Conservation (phyloP, 1,140 invertebrate genomes). For the Aphidius ervi region DNA sequence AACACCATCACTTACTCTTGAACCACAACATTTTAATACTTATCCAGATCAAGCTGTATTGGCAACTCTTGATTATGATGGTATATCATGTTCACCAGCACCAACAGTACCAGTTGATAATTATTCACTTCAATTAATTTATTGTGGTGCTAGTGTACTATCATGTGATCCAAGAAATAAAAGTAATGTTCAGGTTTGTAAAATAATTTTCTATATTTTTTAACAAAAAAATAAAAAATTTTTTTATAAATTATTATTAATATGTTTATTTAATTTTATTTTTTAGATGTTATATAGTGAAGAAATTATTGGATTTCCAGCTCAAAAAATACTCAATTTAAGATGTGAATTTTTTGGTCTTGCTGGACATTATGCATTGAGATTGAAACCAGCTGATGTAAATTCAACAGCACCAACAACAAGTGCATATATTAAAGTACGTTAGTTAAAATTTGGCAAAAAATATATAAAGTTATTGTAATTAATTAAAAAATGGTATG, state of each 20-base stretch:
- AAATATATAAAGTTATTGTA: constrained; percentile 7
- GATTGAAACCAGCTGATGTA: constrained; percentile 57
- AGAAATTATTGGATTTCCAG: constrained; percentile 66
- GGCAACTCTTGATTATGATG: constrained; percentile 68
- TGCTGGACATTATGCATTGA: constrained; percentile 70
- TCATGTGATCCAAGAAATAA: constrained; percentile 48
- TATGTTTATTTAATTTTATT: not conserved
- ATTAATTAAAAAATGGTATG: not conserved
- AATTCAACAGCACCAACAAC: constrained; percentile 56
- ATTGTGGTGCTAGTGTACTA: constrained; percentile 60
- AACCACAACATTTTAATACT: constrained; percentile 70
- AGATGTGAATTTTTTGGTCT: constrained; percentile 74
- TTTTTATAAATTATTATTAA: no score
- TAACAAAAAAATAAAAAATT: not conserved
- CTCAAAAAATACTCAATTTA: constrained; percentile 60
- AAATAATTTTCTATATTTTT: not conserved
- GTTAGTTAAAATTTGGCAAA: not conserved
- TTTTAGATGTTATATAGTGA: constrained; percentile 62
- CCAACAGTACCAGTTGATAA: constrained; percentile 54
- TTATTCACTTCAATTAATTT: constrained; percentile 65
- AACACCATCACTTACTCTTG: constrained; percentile 63
- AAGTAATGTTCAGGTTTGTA: constrained; percentile 41
- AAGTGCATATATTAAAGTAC: constrained; percentile 65
- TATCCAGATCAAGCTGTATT: constrained; percentile 70
- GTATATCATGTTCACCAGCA: constrained; percentile 58